These are phyloP conservation scores for Oncorhynchus nerka DNA, from an alignment of 2,113 vertebrate genomes.

Conservation along the genomic window DNA sequence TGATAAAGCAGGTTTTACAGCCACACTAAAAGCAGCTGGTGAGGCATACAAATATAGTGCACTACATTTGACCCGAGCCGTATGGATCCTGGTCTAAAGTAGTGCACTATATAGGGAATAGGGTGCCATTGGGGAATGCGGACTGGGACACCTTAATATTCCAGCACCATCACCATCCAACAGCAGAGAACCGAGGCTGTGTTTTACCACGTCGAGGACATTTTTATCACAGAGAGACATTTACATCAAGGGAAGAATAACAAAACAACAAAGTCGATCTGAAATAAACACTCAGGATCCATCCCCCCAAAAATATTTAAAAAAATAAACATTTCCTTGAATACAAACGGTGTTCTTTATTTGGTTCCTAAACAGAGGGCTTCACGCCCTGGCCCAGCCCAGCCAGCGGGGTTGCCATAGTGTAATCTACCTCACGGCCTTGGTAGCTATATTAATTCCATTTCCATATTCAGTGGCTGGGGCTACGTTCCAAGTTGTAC, in stretches of 20 bases:
- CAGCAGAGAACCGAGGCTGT: constrained; percentile 39
- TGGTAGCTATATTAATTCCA: constrained; percentile 72
- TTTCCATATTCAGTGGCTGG: constrained; percentile 74
- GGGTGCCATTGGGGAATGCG: not conserved
- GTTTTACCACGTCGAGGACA: constrained; percentile 5
- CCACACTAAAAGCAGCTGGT: constrained; percentile 56
- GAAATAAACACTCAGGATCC: constrained; percentile 67
- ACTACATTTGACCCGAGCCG: no score
- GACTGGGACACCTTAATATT: constrained; percentile 18
- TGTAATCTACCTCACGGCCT: constrained; percentile 79
- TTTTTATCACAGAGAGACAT: not conserved
- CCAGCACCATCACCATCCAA: constrained; percentile 16
- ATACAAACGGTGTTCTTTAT: constrained; percentile 67
- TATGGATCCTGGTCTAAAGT: no score
- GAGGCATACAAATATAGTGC: constrained; percentile 51
- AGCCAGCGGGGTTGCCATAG: constrained; percentile 60
- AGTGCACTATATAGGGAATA: no score
- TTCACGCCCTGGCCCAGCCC: not conserved
- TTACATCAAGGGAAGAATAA: constrained; percentile 51
- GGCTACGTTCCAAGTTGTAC: no score
- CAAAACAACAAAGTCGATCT: constrained; percentile 48
- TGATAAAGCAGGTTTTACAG: constrained; percentile 70
- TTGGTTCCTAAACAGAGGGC: constrained; percentile 66
- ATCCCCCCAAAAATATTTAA: constrained; percentile 17
- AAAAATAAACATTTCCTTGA: constrained; percentile 43